Evolutionary conservation across 2,888 invertebrate species (phyloP).

Genomic region (Microchrysa polita): DNA sequence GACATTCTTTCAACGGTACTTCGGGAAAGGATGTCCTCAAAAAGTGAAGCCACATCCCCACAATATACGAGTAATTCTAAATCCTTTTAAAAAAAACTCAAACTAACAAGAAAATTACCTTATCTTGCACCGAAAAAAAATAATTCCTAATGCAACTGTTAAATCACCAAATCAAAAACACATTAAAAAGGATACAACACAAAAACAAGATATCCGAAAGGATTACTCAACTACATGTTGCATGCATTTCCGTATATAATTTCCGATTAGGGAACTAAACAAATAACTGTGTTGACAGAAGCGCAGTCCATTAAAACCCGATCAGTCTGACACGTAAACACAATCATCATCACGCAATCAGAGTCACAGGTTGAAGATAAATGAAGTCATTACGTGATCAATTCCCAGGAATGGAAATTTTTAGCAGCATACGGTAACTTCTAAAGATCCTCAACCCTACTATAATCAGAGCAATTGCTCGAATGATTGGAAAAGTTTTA

Average conservation of each 20-base stretch:
- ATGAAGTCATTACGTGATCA: constrained; percentile 40
- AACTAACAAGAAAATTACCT: no score
- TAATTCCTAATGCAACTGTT: background rate
- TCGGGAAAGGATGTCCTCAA: no score
- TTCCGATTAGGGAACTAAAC: constrained; percentile 14
- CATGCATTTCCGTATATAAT: background rate
- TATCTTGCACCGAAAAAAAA: no score
- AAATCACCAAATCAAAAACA: constrained; percentile 6
- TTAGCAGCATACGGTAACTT: no score
- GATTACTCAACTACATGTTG: background rate
- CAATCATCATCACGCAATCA: constrained; percentile 39
- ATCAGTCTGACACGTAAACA: constrained; percentile 32
- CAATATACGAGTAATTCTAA: no score
- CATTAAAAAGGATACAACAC: background rate
- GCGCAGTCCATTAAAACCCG: constrained; percentile 38
- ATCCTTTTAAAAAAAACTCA: no score
- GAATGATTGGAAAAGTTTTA: background rate
- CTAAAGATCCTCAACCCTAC: constrained; percentile 21
- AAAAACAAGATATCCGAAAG: background rate
- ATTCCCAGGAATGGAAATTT: constrained; percentile 28
- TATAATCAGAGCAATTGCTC: background rate
- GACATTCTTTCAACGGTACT: no score
- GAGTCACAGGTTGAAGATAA: constrained; percentile 25
- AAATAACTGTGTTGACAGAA: constrained; percentile 42
- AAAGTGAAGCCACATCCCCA: no score